phyloP scores from a whole-genome alignment of 2,113 vertebrate genomes.

The Miniopterus natalensis region DNA sequence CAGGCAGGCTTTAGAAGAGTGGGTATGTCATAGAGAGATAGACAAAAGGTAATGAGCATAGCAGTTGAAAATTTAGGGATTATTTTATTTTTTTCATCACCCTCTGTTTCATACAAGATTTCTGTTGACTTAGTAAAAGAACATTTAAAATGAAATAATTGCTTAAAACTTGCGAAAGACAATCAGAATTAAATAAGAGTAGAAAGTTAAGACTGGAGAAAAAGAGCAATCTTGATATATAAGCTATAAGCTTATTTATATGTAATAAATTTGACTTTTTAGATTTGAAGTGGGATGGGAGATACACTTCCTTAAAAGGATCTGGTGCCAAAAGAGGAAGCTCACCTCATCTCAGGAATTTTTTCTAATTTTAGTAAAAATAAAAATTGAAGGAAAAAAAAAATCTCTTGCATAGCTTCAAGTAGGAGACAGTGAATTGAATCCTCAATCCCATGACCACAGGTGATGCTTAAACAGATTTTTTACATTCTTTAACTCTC shows the following conservation, averaged over 20 bases:
- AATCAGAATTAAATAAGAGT: conserved; percentile 35
- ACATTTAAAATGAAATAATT: conserved; percentile 15
- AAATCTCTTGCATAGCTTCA: not conserved
- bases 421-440: not conserved
- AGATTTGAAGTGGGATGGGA: not conserved
- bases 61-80: not conserved
- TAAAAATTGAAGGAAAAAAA: not conserved
- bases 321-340: not conserved
- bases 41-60: not conserved
- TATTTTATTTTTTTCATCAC: not conserved
- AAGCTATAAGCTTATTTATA: not conserved
- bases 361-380: conserved; percentile 32
- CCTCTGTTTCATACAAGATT: not conserved
- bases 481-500: not conserved
- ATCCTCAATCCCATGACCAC: not conserved
- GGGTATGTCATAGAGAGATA: not conserved
- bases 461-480: not conserved
- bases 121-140: not conserved
- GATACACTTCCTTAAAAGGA: not conserved
- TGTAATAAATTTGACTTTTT: not conserved
- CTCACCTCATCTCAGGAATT: not conserved
- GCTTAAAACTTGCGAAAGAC: conserved; percentile 13
- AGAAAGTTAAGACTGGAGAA: conserved; percentile 24
- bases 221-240: not conserved
- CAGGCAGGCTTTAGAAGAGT: not conserved